These are phyloP conservation scores for Conomelus anceps DNA, from an alignment of 2,888 invertebrate genomes.

Conservation along the genomic window DNA sequence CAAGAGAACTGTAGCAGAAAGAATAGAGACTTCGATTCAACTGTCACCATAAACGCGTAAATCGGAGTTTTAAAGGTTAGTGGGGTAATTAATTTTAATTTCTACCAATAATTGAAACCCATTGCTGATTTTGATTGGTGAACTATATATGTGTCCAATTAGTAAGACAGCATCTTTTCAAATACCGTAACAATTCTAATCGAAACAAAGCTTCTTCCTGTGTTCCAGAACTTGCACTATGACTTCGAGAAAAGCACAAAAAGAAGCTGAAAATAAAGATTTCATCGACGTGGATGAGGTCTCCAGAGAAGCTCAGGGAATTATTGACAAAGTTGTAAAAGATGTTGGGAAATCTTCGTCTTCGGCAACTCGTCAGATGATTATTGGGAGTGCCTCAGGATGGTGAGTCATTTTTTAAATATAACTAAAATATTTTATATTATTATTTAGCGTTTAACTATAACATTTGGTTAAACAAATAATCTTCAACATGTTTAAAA, in stretches of 20 bases:
- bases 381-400: slow-evolving; percentile 81
- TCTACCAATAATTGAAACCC: too few species aligned
- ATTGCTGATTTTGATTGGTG: too few species aligned
- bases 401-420: slow-evolving; percentile 57
- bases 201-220: not conserved
- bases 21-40: too few species aligned
- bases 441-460: too few species aligned
- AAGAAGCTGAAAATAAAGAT: slow-evolving; percentile 25
- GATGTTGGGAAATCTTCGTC: slow-evolving; percentile 79
- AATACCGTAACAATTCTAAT: not conserved
- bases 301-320: slow-evolving; percentile 55
- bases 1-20: too few species aligned
- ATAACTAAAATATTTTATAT: too few species aligned
- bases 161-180: not conserved
- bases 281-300: slow-evolving; percentile 47
- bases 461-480: too few species aligned
- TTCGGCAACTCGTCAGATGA: slow-evolving; percentile 79
- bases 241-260: slow-evolving; percentile 13
- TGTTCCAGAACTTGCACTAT: not conserved
- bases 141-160: too few species aligned
- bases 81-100: too few species aligned
- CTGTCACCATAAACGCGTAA: too few species aligned
- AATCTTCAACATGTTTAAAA: too few species aligned
- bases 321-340: slow-evolving; percentile 65
- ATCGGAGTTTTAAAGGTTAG: not conserved